phyloP scores from a whole-genome alignment of 2,888 invertebrate species.

The Erannis defoliaria region DNA sequence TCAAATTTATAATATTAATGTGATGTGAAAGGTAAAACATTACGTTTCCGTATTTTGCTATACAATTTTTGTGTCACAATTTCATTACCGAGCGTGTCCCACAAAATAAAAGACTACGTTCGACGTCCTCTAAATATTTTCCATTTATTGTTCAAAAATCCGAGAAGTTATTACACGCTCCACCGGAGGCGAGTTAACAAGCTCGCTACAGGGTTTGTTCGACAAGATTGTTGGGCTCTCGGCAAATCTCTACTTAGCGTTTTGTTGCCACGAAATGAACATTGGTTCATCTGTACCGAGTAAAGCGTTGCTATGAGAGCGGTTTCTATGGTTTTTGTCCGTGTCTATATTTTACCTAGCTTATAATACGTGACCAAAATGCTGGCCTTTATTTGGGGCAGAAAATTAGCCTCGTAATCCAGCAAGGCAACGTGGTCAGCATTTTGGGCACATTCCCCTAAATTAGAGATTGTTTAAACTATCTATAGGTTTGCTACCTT shows the following conservation, averaged over 20 bases:
- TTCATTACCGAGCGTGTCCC: neutral
- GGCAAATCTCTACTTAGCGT: slow-evolving; percentile 23
- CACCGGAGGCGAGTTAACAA: slow-evolving; percentile 43
- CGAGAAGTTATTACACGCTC: slow-evolving; percentile 45
- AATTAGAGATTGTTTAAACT: too few relatives aligned
- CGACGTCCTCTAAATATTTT: slow-evolving; percentile 38
- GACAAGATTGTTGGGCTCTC: slow-evolving; percentile 32
- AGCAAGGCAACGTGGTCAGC: too few relatives aligned
- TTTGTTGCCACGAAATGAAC: slow-evolving; percentile 28
- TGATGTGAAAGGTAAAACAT: too few relatives aligned
- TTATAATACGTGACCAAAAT: too few relatives aligned
- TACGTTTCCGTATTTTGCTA: neutral
- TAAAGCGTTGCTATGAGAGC: neutral
- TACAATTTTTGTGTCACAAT: neutral
- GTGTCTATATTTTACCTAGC: too few relatives aligned
- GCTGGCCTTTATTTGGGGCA: too few relatives aligned
- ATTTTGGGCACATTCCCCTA: too few relatives aligned
- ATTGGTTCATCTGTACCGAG: neutral
- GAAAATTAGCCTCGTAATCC: too few relatives aligned
- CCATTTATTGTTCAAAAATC: slow-evolving; percentile 46
- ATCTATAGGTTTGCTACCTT: too few relatives aligned
- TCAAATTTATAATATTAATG: too few relatives aligned
- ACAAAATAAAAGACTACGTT: slow-evolving; percentile 22
- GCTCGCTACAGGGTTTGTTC: slow-evolving; percentile 37
- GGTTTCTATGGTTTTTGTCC: neutral